Conservation (phyloP, 1,140 invertebrate species). For the Pseudomyrmex sp. region DNA sequence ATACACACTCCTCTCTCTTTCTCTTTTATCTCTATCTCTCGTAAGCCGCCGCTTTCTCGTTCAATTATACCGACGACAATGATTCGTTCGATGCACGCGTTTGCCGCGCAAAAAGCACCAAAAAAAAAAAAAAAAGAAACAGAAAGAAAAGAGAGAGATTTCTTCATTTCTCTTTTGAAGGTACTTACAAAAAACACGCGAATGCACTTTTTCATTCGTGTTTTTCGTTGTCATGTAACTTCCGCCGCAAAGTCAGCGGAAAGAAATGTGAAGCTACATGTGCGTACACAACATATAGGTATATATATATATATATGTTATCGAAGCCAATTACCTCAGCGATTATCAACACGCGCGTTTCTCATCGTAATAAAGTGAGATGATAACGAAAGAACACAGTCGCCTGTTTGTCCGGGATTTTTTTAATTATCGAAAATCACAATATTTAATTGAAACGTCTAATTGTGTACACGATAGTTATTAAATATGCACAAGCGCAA, state of each 20-base stretch:
- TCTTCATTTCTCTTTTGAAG: background rate
- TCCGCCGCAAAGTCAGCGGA: conserved; percentile 19
- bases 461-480: background rate
- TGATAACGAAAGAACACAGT: background rate
- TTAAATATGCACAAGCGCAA: background rate
- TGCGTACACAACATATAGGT: too few species aligned
- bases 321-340: conserved; percentile 10
- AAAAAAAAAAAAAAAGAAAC: background rate
- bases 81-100: background rate
- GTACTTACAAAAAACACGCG: conserved; percentile 14
- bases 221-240: conserved; percentile 12
- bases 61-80: background rate
- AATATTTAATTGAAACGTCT: too few species aligned
- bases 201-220: background rate
- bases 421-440: background rate
- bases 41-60: background rate
- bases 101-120: too few species aligned
- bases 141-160: background rate
- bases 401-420: background rate
- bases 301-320: background rate
- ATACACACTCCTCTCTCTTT: too few species aligned
- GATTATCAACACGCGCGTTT: conserved; percentile 44
- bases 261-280: conserved; percentile 16
- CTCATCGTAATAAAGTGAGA: background rate
- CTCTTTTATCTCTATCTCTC: background rate